Evolutionary conservation across 1,140 invertebrate species (phyloP).

Genomic region (Homarus americanus): DNA sequence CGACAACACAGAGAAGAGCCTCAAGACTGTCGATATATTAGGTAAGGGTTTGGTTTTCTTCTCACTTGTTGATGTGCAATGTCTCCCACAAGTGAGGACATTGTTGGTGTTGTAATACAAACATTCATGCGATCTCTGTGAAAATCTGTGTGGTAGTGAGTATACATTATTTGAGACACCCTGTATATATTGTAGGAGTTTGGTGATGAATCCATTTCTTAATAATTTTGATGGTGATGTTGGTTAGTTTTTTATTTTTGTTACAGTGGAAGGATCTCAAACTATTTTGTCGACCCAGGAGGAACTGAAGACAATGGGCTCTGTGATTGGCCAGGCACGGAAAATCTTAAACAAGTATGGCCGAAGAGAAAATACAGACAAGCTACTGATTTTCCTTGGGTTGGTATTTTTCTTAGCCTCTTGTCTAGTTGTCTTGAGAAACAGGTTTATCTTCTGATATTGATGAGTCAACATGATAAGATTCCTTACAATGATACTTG

Average conservation of each 20-base stretch:
- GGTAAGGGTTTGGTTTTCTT: conserved; percentile 20
- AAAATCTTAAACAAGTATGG: conserved; percentile 96
- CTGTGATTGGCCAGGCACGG: conserved; percentile 91
- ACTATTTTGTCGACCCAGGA: conserved; percentile 85
- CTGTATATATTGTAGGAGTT: too few relatives aligned
- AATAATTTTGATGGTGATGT: too few relatives aligned
- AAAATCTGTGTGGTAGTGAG: too few relatives aligned
- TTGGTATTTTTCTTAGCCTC: conserved; percentile 94
- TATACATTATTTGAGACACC: too few relatives aligned
- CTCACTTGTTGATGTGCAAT: too few relatives aligned
- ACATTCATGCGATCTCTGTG: too few relatives aligned
- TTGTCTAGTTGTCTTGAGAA: conserved; percentile 87
- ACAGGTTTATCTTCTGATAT: conserved; percentile 71
- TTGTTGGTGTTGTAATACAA: too few relatives aligned
- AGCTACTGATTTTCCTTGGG: conserved; percentile 92
- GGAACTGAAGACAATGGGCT: conserved; percentile 91
- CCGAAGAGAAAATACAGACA: conserved; percentile 95
- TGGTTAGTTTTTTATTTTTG: not conserved
- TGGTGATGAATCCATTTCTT: too few relatives aligned
- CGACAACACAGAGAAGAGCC: conserved; percentile 73
- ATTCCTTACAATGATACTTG: too few relatives aligned
- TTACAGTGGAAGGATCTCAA: conserved; percentile 78
- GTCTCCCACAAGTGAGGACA: too few relatives aligned
- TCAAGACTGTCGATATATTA: conserved; percentile 69
- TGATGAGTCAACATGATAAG: too few relatives aligned